Base-by-base conservation (phyloP, 1,140 invertebrate genomes). In the Gerris buenoi region DNA sequence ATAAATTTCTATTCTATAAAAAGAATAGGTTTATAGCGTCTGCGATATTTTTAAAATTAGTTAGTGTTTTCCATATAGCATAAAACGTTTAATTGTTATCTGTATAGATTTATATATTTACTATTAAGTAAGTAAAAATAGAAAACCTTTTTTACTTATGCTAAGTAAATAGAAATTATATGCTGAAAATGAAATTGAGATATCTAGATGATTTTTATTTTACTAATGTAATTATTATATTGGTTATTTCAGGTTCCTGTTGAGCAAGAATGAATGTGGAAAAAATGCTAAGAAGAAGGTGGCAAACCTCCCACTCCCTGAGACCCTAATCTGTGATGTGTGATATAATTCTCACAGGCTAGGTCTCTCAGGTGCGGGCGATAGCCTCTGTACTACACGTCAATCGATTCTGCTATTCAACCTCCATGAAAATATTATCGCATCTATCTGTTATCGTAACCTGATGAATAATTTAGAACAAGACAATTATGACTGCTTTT, bases 311-410 rank as follows among this genome's bases (percentile, higher is more conserved):
- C 84, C 82, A 79, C 83, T 85, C 84, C 85, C 84, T 86, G 85
- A 86, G 84, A 86, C 84, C 84, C 84, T 85, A 85, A 84, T 83
- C 85, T 85, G 84, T 85, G 84, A 85, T 80, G 82, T 82, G 78
- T 77, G 75, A 73, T 76, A 77, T 76, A 77, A 80, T 80, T 83
- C 81, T 85, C 84, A 84, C 84, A 85, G 83, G 82, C 81, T 85
- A 84, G 84, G 80, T 80, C 68, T 84, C 84, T 85, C 84, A 82
- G 84, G 84, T 67, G 63, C 68, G 69, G 69, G 69, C 68, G 69
- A 67, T 68, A 64, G 69, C 69, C 69, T 69, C 61, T 22, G 10
- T 13, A 22, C 5, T 18, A 46, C 5, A 46, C 33, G 18, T 46
- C 33, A 10, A 46, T 46, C 33, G 5, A 18, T 5, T 46, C 33